Evolutionary conservation across 2,888 invertebrate genomes (phyloP).

Genomic region (Apotomis capreana): DNA sequence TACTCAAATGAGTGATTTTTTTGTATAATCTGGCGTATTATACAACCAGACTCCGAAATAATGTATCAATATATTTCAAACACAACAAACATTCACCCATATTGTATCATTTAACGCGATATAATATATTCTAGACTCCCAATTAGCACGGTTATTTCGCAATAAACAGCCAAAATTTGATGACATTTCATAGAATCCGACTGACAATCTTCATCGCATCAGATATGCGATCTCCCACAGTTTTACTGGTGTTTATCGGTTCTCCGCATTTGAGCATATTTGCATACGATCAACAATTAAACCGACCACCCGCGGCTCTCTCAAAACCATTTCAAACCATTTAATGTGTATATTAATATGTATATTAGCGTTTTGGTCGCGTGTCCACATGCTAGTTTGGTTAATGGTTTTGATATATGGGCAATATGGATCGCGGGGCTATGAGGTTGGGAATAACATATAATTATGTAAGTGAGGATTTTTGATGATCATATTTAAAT

Average conservation of each 20-base stretch:
- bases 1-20: too few relatives aligned
- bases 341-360: conserved; percentile 57
- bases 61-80: too few relatives aligned
- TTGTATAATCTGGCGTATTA: too few relatives aligned
- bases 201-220: conserved; percentile 28
- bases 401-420: conserved; percentile 38
- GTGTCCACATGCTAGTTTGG: conserved; percentile 59
- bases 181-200: conserved; percentile 21
- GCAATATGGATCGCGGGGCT: conserved; percentile 29
- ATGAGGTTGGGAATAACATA: conserved; percentile 21
- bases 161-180: conserved; percentile 7
- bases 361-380: conserved; percentile 66
- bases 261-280: conserved; percentile 34
- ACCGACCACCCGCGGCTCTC: conserved; percentile 38
- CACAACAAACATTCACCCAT: too few relatives aligned
- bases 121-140: conserved; percentile 11
- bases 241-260: conserved; percentile 27
- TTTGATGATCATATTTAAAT: conserved; percentile 39
- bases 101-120: neutral
- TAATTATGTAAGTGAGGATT: conserved; percentile 40
- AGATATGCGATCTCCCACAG: conserved; percentile 27
- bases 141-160: conserved; percentile 26
- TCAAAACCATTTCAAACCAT: conserved; percentile 46
- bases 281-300: conserved; percentile 43
- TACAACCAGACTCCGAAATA: too few relatives aligned